phyloP scores from a whole-genome alignment of 2,888 invertebrate species.

The Drosophila borborema region DNA sequence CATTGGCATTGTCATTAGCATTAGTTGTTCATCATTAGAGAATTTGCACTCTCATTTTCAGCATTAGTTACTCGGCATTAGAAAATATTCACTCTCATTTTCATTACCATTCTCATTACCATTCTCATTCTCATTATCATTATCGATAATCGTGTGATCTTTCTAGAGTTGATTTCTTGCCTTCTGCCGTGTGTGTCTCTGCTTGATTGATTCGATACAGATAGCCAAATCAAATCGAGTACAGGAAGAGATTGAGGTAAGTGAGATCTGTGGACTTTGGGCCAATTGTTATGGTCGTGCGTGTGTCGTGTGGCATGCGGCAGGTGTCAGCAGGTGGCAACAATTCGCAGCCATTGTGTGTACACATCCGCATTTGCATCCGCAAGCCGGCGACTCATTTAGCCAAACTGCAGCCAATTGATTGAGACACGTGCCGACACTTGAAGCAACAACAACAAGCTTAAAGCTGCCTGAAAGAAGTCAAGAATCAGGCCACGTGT shows the following conservation, averaged over 20 bases:
- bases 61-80: background rate
- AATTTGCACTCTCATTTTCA: background rate
- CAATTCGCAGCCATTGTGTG: constrained; percentile 1
- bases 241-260: background rate
- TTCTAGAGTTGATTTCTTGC: background rate
- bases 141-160: background rate
- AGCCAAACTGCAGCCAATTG: constrained; percentile 50
- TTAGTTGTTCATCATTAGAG: background rate
- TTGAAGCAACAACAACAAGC: constrained; percentile 47
- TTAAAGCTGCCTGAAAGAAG: constrained; percentile 57
- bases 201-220: background rate
- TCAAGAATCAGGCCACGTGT: constrained; percentile 73
- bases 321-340: constrained; percentile 27
- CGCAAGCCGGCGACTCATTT: constrained; percentile 41
- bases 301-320: constrained; percentile 7
- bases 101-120: too few species aligned
- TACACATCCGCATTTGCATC: constrained; percentile 16
- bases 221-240: background rate
- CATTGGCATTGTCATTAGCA: background rate
- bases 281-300: background rate
- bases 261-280: background rate
- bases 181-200: background rate
- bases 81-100: background rate
- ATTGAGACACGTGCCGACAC: constrained; percentile 70
- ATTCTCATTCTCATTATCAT: background rate